Percentiles rank a stretch among this genome's conserved stretches.
phyloP scores from a whole-genome alignment of 2,888 invertebrate species.

The Yponomeuta cagnagella region DNA sequence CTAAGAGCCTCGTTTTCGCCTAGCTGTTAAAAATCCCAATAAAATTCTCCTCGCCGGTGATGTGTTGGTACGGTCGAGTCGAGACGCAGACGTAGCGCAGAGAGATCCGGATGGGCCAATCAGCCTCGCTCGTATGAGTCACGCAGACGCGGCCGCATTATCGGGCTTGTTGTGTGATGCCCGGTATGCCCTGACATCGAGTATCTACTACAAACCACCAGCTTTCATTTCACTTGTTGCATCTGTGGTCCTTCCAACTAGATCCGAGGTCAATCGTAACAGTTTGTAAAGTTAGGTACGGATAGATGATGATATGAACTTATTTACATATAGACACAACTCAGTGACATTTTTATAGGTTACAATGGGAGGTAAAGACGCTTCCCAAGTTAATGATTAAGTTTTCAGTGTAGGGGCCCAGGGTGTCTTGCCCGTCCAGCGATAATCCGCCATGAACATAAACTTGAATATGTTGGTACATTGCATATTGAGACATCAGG shows the following conservation, averaged over 20 bases:
- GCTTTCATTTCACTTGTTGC: not conserved
- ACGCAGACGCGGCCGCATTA: slow-evolving; percentile 32
- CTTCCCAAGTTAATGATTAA: not conserved
- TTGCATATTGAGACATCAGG: not conserved
- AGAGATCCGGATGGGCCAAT: slow-evolving; percentile 69
- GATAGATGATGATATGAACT: no score
- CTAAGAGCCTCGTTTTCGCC: not conserved
- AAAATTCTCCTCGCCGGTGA: not conserved
- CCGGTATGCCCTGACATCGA: slow-evolving; percentile 29
- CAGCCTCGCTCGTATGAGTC: slow-evolving; percentile 52
- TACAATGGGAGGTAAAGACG: no score
- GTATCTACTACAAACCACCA: not conserved
- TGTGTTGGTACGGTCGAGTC: slow-evolving; percentile 45
- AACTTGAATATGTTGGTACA: not conserved
- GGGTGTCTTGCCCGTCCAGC: slow-evolving; percentile 22
- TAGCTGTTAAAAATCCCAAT: not conserved
- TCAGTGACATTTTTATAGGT: no score
- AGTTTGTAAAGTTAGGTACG: no score
- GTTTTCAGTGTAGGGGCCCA: not conserved
- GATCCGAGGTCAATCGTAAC: no score
- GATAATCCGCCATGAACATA: slow-evolving; percentile 22
- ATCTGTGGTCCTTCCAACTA: not conserved
- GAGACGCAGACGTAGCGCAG: slow-evolving; percentile 32
- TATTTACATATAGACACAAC: no score
- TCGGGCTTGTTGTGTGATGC: slow-evolving; percentile 36